Evolutionary conservation across 2,113 vertebrate species (phyloP), one percentile per base, ranked within the genome.

Genomic region (Xenopus laevis): DNA sequence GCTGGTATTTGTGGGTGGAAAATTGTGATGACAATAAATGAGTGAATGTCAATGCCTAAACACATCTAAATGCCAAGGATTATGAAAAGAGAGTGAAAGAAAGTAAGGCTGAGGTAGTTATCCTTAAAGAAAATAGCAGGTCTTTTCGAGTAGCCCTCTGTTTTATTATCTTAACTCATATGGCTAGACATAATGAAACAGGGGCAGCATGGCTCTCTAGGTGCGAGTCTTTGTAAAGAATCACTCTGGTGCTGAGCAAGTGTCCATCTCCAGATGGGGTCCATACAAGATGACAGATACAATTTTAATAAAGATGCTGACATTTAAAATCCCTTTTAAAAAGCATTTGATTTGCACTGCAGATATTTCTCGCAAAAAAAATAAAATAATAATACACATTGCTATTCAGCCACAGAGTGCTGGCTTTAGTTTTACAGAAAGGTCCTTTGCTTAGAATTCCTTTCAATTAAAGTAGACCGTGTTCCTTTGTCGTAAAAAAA

Each of bases 251-350:
- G 57, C 52, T 40, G 59, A 45, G 50, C 16, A 50, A 62, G 11
- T 69, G 58, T 63, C 57, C 59, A 62, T 69, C 73, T 68, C 45
- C 2, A 33, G 66, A 44, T 18, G 46, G 21, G 18, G 67, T 20
- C 46, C 2, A 52, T 7, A 2, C 23, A 63, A 57, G 66, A 30
- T 58, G 74, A 55, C 59, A 77, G 10, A 69, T 45, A 46, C 67
- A 70, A 62, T 77, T 57, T 74, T 77, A 70, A 69, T 69, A 76
- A 70, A 63, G 59, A 60, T 63, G 74, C 67, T 77, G 74, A 77
- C 66, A 76, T 77, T 70, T 69, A 44, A 64, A 64, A 62, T 69
- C 9, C 30, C 17, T 70, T 20, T 50, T 30, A 15, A 17, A 68
- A 58, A 23, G 23, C 44, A 21, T 68, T 66, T 60, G 53, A 50